Evolutionary conservation across 1,140 invertebrate genomes (phyloP).

Genomic region (Bombus impatiens): DNA sequence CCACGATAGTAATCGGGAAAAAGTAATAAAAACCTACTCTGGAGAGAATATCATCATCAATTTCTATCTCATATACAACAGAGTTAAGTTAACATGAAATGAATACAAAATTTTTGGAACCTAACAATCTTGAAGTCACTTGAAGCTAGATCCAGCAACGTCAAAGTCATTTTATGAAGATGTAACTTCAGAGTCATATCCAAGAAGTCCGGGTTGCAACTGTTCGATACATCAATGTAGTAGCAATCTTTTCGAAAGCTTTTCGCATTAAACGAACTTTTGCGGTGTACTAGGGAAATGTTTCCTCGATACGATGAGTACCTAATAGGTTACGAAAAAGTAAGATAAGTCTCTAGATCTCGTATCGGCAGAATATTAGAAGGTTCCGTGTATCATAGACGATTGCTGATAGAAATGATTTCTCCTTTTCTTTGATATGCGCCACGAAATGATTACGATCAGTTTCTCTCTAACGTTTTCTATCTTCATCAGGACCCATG

Average conservation of each 20-base stretch:
- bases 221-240: background rate
- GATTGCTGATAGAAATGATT: background rate
- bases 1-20: too few species aligned
- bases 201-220: background rate
- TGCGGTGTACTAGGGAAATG: background rate
- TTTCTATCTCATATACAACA: too few species aligned
- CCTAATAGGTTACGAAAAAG: background rate
- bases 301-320: background rate
- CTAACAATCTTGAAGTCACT: background rate
- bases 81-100: too few species aligned
- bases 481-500: background rate
- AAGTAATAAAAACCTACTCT: too few species aligned
- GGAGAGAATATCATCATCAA: too few species aligned
- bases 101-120: background rate
- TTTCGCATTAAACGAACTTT: constrained; percentile 6
- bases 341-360: background rate
- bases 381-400: background rate
- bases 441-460: constrained; percentile 1
- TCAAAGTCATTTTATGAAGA: too few species aligned
- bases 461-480: background rate
- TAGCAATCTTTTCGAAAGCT: constrained; percentile 14
- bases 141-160: background rate
- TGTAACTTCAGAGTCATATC: background rate
- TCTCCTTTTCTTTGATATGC: background rate
- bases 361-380: constrained; percentile 13